Evolutionary conservation across 2,797 vertebrate species (phyloP), one percentile per base, ranked within the genome.

Genomic region (Melopsittacus undulatus): DNA sequence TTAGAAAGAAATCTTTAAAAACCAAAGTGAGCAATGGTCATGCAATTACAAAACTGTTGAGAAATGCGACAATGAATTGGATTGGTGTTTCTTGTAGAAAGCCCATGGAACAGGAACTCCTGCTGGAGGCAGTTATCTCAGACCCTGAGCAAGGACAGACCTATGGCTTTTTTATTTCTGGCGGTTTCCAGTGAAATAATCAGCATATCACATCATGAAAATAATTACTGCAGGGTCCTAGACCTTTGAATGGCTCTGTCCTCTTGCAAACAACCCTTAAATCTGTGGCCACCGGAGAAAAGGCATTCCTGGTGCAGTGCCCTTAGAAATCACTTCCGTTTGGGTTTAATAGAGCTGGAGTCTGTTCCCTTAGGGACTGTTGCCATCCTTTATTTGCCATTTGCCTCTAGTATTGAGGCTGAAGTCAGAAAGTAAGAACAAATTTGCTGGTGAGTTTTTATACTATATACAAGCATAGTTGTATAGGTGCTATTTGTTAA

Each of bases 121-220:
- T 83, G 48, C 68, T 83, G 66, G 23, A 54, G 61, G 34, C 49
- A 24, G 84, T 75, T 79, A 32, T 57, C 75, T 51, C 72, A 27
- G 56, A 68, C 38, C 68, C 52, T 0, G 15, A 54, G 52, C 68
- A 64, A 59, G 80, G 74, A 29, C 87, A 76, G 59, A 66, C 9
- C 81, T 75, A 9, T 0, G 2, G 43, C 43, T 82, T 10, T 40
- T 86, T 89, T 69, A 45, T 89, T 89, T 80, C 82, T 89, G 78
- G 54, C 15, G 2, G 59, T 81, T 76, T 45, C 42, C 49, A 49
- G 54, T 80, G 73, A 89, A 91, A 79, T 68, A 46, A 90, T 83
- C 81, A 64, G 81, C 42, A 12, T 76, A 76, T 89, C 78, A 45
- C 77, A 64, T 91, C 74, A 42, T 90, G 90, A 73, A 91, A 83